Evolutionary conservation across 2,113 vertebrate species (phyloP).

Genomic region (Ameiurus melas): DNA sequence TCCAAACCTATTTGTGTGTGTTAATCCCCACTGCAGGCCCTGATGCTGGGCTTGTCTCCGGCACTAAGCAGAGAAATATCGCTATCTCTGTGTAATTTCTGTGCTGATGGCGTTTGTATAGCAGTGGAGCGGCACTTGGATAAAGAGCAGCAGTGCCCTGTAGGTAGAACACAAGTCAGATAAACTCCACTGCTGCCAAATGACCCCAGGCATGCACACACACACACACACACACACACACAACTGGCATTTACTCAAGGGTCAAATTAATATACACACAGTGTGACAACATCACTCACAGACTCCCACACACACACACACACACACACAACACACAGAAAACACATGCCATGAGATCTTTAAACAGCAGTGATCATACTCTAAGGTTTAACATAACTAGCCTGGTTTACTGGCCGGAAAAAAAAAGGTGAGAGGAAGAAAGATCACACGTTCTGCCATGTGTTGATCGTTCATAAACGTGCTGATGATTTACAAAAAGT

Average conservation of each 20-base stretch:
- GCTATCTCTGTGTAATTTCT: slow-evolving; percentile 40
- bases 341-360: background rate
- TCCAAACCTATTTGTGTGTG: slow-evolving; percentile 27
- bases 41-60: slow-evolving; percentile 26
- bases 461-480: background rate
- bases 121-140: slow-evolving; percentile 16
- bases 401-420: background rate
- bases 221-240: slow-evolving; percentile 3
- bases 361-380: slow-evolving; percentile 4
- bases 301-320: slow-evolving; percentile 1
- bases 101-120: slow-evolving; percentile 35
- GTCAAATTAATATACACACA: background rate
- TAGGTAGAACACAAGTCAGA: slow-evolving; percentile 35
- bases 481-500: slow-evolving; percentile 6
- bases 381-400: background rate
- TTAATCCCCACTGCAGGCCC: slow-evolving; percentile 24
- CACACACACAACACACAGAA: background rate
- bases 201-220: slow-evolving; percentile 24
- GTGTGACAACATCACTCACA: slow-evolving; percentile 23
- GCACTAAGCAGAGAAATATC: slow-evolving; percentile 30
- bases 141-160: slow-evolving; percentile 47
- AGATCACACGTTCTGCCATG: background rate
- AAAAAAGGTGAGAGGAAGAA: background rate
- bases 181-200: slow-evolving; percentile 39
- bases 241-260: background rate